phyloP scores from a whole-genome alignment of 2,797 vertebrate genomes.

The Cygnus olor region DNA sequence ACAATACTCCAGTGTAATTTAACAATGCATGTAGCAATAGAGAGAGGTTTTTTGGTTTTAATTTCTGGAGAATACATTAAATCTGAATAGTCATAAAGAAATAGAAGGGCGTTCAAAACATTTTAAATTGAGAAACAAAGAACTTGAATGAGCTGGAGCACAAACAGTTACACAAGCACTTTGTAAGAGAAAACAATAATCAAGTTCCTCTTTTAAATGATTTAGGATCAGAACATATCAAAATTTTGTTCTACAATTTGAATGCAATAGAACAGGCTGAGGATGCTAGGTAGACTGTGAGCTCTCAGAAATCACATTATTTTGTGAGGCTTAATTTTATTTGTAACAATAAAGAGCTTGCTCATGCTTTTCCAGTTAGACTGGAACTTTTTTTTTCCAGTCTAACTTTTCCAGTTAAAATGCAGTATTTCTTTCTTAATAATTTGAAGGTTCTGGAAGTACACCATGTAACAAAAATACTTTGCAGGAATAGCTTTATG shows the following conservation, averaged over 20 bases:
- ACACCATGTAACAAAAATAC: neutral
- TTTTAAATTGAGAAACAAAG: neutral
- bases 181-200: neutral
- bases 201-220: neutral
- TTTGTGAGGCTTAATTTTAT: neutral
- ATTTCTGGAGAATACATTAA: neutral
- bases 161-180: neutral
- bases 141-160: neutral
- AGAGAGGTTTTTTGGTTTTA: neutral
- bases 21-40: neutral
- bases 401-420: neutral
- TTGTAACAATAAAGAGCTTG: neutral
- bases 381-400: too few species aligned
- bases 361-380: neutral
- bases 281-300: neutral
- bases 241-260: neutral
- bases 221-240: neutral
- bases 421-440: neutral
- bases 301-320: neutral
- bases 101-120: neutral
- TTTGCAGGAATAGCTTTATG: neutral
- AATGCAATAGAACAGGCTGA: neutral
- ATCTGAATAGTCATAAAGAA: neutral
- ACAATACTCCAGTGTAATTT: neutral
- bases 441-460: neutral